Evolutionary conservation across 2,797 vertebrate species (phyloP).

Genomic region (Pseudocheirus occidentalis): DNA sequence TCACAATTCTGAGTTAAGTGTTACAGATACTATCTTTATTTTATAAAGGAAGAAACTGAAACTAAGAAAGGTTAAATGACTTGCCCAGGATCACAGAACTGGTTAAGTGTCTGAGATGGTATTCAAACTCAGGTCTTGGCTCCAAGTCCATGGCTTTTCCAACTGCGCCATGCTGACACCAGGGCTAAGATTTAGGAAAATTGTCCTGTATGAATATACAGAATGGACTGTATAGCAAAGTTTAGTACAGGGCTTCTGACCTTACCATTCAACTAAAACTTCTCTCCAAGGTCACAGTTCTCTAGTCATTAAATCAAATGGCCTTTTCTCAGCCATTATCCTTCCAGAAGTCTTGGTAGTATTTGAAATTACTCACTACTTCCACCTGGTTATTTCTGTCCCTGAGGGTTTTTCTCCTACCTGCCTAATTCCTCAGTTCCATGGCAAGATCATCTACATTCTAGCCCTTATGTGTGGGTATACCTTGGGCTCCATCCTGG

Average conservation of each 20-base stretch:
- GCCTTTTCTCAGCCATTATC: neutral
- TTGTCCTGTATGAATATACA: neutral
- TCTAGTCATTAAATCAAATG: neutral
- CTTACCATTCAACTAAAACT: neutral
- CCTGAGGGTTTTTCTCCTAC: neutral
- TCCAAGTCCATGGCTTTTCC: neutral
- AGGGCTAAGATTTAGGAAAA: neutral
- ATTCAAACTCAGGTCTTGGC: neutral
- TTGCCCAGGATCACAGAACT: neutral
- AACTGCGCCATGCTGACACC: neutral
- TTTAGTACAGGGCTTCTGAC: neutral
- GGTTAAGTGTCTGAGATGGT: neutral
- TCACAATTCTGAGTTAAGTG: neutral
- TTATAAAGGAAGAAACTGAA: neutral
- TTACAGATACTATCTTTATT: neutral
- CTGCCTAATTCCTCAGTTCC: neutral
- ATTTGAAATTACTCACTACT: neutral
- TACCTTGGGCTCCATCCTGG: neutral
- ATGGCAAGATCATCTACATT: neutral
- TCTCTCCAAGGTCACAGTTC: neutral
- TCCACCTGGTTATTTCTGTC: neutral
- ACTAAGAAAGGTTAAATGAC: neutral
- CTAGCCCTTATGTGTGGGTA: neutral
- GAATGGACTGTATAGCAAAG: neutral
- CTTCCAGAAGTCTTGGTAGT: neutral